Evolutionary conservation across 2,113 vertebrate species (phyloP).

Genomic region (Gymnobelideus leadbeateri): DNA sequence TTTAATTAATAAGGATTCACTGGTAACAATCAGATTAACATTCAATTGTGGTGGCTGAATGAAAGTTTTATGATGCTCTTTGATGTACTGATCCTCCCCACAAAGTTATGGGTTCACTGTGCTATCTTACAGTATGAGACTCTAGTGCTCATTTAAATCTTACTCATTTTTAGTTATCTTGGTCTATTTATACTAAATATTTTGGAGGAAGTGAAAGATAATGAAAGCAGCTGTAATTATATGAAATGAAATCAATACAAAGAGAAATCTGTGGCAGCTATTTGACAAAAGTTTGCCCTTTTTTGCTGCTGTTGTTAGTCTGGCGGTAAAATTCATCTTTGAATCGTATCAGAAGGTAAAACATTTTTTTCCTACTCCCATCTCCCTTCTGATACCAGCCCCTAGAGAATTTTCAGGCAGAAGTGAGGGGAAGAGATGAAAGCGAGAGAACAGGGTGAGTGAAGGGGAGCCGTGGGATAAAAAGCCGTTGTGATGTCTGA

Average conservation of each 20-base stretch:
- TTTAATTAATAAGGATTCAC: constrained; percentile 83
- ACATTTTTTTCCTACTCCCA: constrained; percentile 64
- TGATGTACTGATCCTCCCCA: constrained; percentile 68
- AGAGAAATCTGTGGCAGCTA: constrained; percentile 76
- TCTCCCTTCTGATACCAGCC: constrained; percentile 38
- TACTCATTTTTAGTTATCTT: constrained; percentile 74
- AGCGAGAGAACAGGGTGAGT: constrained; percentile 69
- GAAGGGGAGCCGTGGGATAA: constrained; percentile 71
- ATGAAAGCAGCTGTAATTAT: constrained; percentile 80
- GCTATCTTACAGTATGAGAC: constrained; percentile 73
- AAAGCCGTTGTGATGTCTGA: constrained; percentile 80
- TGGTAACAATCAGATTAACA: constrained; percentile 81
- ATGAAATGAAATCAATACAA: constrained; percentile 75
- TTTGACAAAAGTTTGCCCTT: constrained; percentile 74
- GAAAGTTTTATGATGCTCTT: constrained; percentile 78
- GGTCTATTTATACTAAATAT: constrained; percentile 80
- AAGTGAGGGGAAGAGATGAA: constrained; percentile 66
- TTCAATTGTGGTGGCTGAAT: constrained; percentile 75
- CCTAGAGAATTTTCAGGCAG: constrained; percentile 59
- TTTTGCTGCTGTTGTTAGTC: constrained; percentile 56
- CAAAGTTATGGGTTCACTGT: constrained; percentile 61
- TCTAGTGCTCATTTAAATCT: constrained; percentile 74
- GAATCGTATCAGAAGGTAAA: constrained; percentile 47
- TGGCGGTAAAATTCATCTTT: constrained; percentile 53
- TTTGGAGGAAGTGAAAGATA: constrained; percentile 60